phyloP scores from a whole-genome alignment of 2,113 vertebrate genomes.

The Ctenodactylus gundi region DNA sequence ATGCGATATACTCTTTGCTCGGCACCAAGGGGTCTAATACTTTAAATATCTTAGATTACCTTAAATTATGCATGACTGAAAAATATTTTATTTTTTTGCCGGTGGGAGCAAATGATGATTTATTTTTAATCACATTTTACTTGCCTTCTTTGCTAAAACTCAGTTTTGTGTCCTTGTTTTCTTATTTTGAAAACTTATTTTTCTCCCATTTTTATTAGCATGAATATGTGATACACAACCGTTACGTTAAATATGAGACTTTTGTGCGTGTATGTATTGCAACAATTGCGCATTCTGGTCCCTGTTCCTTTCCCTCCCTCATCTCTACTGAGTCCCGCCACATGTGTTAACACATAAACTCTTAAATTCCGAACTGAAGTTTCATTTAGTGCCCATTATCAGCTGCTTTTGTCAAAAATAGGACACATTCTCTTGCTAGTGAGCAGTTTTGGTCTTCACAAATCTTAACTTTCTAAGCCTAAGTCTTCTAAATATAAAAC shows the following conservation, averaged over 20 bases:
- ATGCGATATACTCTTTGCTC: not conserved
- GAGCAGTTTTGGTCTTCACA: not conserved
- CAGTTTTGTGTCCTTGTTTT: not conserved
- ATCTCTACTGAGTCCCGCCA: too few relatives aligned
- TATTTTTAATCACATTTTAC: conserved; percentile 11
- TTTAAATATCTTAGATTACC: conserved; percentile 41
- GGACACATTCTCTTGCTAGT: not conserved
- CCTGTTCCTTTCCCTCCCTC: too few relatives aligned
- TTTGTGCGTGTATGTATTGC: too few relatives aligned
- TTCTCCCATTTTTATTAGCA: too few relatives aligned
- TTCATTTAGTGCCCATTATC: not conserved
- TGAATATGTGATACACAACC: too few relatives aligned
- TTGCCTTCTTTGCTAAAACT: not conserved
- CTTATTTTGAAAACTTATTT: conserved; percentile 47
- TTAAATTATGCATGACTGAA: conserved; percentile 37
- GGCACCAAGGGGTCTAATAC: not conserved
- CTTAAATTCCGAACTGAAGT: not conserved
- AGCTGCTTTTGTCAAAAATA: not conserved
- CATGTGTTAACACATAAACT: not conserved
- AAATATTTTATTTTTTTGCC: conserved; percentile 19
- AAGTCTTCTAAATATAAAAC: not conserved
- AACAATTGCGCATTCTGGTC: too few relatives aligned
- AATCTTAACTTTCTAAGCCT: not conserved
- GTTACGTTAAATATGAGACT: too few relatives aligned
- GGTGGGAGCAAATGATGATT: conserved; percentile 41